Evolutionary conservation across 2,113 vertebrate genomes (phyloP), one percentile per base, ranked within the genome.

Genomic region (Cardinalis cardinalis): DNA sequence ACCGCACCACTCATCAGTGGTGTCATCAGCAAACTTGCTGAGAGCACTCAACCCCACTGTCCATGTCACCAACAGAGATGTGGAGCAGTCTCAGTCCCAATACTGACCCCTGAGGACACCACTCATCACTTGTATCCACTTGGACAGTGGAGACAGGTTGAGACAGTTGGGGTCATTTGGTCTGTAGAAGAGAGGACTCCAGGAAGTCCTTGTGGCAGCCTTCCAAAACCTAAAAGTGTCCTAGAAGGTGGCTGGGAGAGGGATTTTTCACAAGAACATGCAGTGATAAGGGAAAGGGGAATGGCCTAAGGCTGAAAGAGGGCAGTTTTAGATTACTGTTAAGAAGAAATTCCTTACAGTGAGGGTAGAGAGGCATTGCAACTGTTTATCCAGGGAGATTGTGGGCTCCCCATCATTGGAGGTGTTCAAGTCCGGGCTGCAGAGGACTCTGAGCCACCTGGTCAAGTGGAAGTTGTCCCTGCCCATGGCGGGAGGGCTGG

Each of bases 41-140:
- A 3, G 14, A 5, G 51, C 29, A 11, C 41, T 56, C 9, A 2
- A 2, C 7, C 19, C 24, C 29, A 9, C 29, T 16, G 51, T 6
- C 12, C 0, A 0, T 25, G 34, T 25, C 43, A 49, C 31, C 2
- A 0, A 11, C 31, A 49, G 36, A 20, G 34, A 5, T 19, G 36
- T 34, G 11, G n/a, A 28, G 41, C 29, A 65, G 25, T 41, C 8
- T 8, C 36, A 34, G 13, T 2, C 24, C 29, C 43, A 25, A 0
- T 1, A 20, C 23, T 14, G 17, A 58, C 10, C 31, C 17, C 31
- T 9, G 36, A 34, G 43, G 31, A 34, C 36, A 34, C 16, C 52
- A 21, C 43, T 41, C 1, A 1, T 17, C 43, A 12, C 36, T 49
- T 20, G 17, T 34, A 32, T 43, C 25, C 20, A 11, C 17, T 14